These are phyloP conservation scores for Sebastes melanostomus DNA, from an alignment of 2,797 vertebrate genomes.

Conservation along the genomic window DNA sequence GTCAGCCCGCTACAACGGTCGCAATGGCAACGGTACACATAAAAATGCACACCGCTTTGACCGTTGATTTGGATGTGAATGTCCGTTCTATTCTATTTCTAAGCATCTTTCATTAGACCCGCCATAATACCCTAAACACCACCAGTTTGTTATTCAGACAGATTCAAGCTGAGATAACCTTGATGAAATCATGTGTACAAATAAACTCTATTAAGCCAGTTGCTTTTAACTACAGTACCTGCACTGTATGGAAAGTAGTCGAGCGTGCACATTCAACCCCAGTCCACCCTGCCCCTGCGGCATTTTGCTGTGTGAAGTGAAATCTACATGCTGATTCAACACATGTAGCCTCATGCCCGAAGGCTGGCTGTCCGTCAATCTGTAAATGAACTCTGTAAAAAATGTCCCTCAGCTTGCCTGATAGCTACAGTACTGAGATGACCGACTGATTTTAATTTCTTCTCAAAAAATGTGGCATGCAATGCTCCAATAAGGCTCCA, in stretches of 20 bases:
- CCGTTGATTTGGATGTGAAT: fast-evolving
- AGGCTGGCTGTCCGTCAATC: not conserved
- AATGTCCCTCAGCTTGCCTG: not conserved
- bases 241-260: too few species aligned
- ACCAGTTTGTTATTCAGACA: not conserved
- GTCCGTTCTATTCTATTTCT: too few species aligned
- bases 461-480: not conserved
- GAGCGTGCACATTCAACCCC: too few species aligned
- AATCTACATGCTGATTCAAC: conserved; percentile 11
- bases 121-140: too few species aligned
- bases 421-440: too few species aligned
- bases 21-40: too few species aligned
- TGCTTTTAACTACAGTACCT: not conserved
- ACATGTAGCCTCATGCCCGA: not conserved
- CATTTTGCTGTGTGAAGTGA: not conserved
- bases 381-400: not conserved
- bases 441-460: not conserved
- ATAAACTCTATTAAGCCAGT: not conserved
- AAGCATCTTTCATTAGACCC: too few species aligned
- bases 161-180: not conserved
- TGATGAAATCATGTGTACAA: not conserved
- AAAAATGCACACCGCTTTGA: too few species aligned
- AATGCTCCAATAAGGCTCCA: not conserved
- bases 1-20: too few species aligned
- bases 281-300: not conserved